A percentile compares a stretch with the other conserved stretches of the same genome.
Evolutionary conservation across 2,888 invertebrate genomes (phyloP).

Genomic region (Rhamphomyia laevipes): DNA sequence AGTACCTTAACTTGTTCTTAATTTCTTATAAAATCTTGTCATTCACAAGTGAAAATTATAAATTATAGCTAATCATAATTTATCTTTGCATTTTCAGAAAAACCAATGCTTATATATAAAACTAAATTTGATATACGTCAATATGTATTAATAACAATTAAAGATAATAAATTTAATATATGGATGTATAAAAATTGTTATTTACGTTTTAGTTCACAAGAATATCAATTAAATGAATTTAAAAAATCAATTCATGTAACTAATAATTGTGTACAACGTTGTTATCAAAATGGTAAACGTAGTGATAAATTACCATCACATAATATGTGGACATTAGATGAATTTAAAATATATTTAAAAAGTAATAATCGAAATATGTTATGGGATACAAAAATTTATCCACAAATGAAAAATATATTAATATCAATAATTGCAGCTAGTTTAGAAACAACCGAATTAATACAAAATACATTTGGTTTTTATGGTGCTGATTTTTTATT

Average conservation of each 20-base stretch:
- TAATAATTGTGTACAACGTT: constrained; percentile 76
- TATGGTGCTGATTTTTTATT: constrained; percentile 91
- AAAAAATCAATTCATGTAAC: constrained; percentile 80
- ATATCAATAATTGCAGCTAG: constrained; percentile 67
- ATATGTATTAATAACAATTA: constrained; percentile 64
- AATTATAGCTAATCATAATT: too few species aligned
- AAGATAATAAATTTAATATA: constrained; percentile 57
- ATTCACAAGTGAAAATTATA: too few species aligned
- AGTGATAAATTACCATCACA: constrained; percentile 50
- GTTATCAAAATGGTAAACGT: constrained; percentile 34
- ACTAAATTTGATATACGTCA: constrained; percentile 88
- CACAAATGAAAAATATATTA: constrained; percentile 74
- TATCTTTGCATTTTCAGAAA: constrained; percentile 55
- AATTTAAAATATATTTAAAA: constrained; percentile 53
- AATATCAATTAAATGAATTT: constrained; percentile 62
- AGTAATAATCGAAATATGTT: constrained; percentile 29
- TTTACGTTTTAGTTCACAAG: constrained; percentile 74
- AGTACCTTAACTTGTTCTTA: too few species aligned
- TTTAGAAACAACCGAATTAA: constrained; percentile 55
- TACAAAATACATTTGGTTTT: constrained; percentile 71
- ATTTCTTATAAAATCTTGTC: too few species aligned
- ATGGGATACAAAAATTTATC: constrained; percentile 65
- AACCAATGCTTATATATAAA: constrained; percentile 66
- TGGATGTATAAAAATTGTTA: constrained; percentile 84
- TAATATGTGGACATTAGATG: constrained; percentile 76